Evolutionary conservation across 2,797 vertebrate genomes (phyloP), one percentile per base, ranked within the genome.

Genomic region (Zonotrichia albicollis): DNA sequence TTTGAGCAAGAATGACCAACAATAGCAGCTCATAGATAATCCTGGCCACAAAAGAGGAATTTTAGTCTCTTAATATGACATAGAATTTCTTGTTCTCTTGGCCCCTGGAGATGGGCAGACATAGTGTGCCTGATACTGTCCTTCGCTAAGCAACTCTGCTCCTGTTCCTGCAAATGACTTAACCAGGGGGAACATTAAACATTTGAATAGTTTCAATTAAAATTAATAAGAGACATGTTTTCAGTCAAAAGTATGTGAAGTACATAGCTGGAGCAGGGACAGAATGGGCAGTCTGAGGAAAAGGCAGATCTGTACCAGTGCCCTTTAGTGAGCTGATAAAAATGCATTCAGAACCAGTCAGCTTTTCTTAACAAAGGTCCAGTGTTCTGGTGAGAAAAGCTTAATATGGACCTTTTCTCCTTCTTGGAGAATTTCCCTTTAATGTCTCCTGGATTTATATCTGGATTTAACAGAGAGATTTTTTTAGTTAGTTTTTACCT

Each of bases 331-430:
- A 81, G 67, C 73, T 82, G 77, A 50, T 79, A 57, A 53, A 91
- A 93, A 79, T 64, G 30, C 20, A 67, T 66, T 70, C 76, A 67
- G 65, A 91, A 81, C 53, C 1, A 7, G 60, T 23, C 83, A 54
- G 60, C 34, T 93, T 90, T 83, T 94, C 73, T 60, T 78, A 84
- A 92, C 66, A 90, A 84, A 88, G 26, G n/a, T 88, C 61, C 46
- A 30, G 38, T 58, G 40, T 84, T 94, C 62, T 70, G 53, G 45
- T 78, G 55, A 94, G 76, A 93, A 93, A 77, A 90, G 57, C 48
- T 88, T 75, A 70, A 48, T 55, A 25, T 76, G 67, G 55, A 70
- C 70, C 18, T 90, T 48, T 76, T 81, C 83, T 79, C 27, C 46
- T 55, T 58, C 85, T 90, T 91, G 79, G 55, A 81, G 89, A 75